A percentile compares a stretch with the other conserved stretches of the same genome.
phyloP scores from a whole-genome alignment of 2,113 vertebrate species.

The Gopherus evgoodei region DNA sequence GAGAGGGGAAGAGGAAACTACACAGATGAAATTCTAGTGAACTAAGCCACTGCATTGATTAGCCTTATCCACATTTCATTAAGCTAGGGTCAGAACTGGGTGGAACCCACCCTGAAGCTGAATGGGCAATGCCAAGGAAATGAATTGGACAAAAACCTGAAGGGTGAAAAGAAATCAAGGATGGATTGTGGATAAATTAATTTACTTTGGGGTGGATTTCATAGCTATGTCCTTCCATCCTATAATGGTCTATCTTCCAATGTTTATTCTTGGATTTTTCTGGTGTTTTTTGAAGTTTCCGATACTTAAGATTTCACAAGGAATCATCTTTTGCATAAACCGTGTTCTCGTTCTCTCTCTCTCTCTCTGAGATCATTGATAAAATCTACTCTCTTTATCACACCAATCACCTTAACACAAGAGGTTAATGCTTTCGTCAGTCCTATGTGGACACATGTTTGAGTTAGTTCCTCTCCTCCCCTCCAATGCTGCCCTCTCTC shows the following conservation, averaged over 20 bases:
- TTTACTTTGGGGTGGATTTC: background rate
- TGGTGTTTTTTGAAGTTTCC: rapidly evolving
- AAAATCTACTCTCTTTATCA: background rate
- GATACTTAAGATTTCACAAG: background rate
- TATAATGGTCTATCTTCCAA: background rate
- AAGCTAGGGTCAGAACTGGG: no score
- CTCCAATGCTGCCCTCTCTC: background rate
- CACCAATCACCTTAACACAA: background rate
- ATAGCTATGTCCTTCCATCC: background rate
- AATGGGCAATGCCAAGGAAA: background rate
- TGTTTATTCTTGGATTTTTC: background rate
- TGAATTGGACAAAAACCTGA: background rate
- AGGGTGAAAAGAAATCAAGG: background rate
- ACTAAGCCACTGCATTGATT: background rate
- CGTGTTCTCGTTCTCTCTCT: background rate
- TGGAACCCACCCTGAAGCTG: background rate
- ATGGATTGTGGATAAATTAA: background rate
- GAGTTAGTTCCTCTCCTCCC: background rate
- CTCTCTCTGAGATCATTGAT: background rate
- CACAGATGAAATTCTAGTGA: background rate
- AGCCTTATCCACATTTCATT: background rate
- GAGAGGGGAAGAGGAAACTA: background rate
- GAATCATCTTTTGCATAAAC: background rate
- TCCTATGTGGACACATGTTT: background rate
- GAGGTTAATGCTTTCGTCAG: background rate